phyloP scores from a whole-genome alignment of 2,113 vertebrate species.

The Alexandromys fortis region DNA sequence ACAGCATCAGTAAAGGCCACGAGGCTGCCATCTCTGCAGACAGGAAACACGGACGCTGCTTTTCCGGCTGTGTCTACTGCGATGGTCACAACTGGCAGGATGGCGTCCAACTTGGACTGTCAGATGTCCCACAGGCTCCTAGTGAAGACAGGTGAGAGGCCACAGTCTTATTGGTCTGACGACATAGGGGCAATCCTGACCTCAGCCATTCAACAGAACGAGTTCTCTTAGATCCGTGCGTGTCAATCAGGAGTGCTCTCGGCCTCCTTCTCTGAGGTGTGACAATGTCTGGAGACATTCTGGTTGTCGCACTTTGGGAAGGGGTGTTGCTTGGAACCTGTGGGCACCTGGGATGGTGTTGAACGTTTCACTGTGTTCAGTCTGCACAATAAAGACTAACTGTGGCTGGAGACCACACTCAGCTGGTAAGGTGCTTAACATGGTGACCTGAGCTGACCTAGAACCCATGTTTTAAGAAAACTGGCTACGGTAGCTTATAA shows the following conservation, averaged over 20 bases:
- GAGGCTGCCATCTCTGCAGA: conserved; percentile 83
- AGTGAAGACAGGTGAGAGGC: conserved; percentile 93
- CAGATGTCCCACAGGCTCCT: conserved; percentile 93
- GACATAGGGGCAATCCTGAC: not conserved
- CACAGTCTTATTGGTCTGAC: not conserved
- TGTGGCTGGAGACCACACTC: not conserved
- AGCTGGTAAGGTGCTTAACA: not conserved
- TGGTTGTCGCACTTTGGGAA: not conserved
- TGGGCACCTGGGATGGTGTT: not conserved
- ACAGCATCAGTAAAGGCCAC: conserved; percentile 87
- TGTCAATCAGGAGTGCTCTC: not conserved
- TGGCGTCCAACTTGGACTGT: conserved; percentile 90
- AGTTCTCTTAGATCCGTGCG: not conserved
- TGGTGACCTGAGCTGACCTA: no score
- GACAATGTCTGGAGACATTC: not conserved
- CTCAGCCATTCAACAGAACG: not conserved
- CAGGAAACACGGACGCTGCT: conserved; percentile 81
- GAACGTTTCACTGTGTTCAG: not conserved
- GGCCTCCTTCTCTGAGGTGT: not conserved
- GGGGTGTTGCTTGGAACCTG: not conserved
- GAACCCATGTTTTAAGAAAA: not conserved
- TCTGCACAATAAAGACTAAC: not conserved
- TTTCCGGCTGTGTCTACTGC: conserved; percentile 67
- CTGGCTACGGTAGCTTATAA: not conserved
- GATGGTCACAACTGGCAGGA: conserved; percentile 87